Evolutionary conservation across 2,797 vertebrate species (phyloP), one percentile per base, ranked within the genome.

Genomic region (Sebastes cheni): DNA sequence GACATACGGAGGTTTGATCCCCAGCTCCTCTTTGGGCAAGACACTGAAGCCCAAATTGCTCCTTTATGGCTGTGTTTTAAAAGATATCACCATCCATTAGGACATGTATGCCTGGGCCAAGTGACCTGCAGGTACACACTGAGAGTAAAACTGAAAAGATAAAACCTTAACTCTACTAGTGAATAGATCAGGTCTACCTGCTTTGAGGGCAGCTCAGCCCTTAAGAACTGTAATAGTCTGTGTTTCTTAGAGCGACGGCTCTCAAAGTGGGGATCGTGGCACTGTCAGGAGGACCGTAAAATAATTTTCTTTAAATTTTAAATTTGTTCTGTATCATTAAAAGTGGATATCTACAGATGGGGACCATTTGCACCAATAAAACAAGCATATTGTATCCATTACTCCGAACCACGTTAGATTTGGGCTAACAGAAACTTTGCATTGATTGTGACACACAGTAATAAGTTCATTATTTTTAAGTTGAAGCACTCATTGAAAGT

Each of bases 261-360:
- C 16, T 46, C 42, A 46, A 46, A 46, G 42, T 46, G 42, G 16
- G 42, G 14, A 0, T 0, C 0, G 6, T 46, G 42, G 0, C 42
- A 0, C 42, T 46, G 42, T 46, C 42, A 46, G 16, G 42, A 0
- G 42, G 42, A 18, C 42, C 16, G 3, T 16, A 46, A 46, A 46
- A 46, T 46, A 18, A 1, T 18, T 46, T 46, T 46, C 42, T 46
- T 1, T 46, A 46, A 0, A 46, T 46, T 46, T 16, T 3, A 0
- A 46, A 46, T 1, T 46, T 0, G 16, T 18, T 18, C 16, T 46
- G 42, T 8, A 46, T 46, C 42, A 46, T 46, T 18, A 18, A 18
- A 46, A 46, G 6, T 14, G 39, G 42, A 18, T 46, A 0, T 46
- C 16, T 46, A 18, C 42, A 46, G 42, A 46, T 46, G 42, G 16